Conservation (phyloP, 2,888 invertebrate genomes). For the Andricus curvator region DNA sequence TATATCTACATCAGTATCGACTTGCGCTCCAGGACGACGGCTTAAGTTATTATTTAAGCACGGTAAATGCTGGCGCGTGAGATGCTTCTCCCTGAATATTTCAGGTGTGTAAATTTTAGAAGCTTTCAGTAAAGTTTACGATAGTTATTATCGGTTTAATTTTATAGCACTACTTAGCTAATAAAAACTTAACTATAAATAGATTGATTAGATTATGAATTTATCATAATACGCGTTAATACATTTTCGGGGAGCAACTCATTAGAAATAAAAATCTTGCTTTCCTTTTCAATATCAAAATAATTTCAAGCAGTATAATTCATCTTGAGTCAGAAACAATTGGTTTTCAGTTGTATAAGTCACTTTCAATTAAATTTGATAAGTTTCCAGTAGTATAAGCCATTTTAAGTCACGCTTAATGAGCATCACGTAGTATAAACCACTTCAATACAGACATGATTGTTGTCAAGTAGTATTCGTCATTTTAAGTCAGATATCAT, state of each 20-base stretch:
- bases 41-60: conserved; percentile 37
- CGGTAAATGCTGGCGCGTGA: conserved; percentile 34
- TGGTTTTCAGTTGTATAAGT: no score
- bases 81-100: conserved; percentile 26
- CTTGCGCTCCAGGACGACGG: conserved; percentile 34
- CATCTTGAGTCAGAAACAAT: no score
- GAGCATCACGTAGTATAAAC: no score
- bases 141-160: not conserved
- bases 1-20: conserved; percentile 35
- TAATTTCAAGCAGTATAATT: no score
- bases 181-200: not conserved
- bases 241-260: not conserved
- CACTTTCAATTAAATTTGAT: no score
- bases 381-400: no score
- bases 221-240: not conserved
- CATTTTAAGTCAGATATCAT: no score
- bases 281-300: no score
- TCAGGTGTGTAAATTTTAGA: conserved; percentile 14
- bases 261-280: no score
- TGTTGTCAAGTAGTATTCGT: no score
- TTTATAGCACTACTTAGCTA: not conserved
- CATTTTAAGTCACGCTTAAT: no score
- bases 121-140: conserved; percentile 14
- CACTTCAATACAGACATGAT: no score
- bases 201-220: not conserved